These are phyloP conservation scores for Botrylloides violaceus DNA, from an alignment of 23 tunicate genomes.

Conservation along the genomic window DNA sequence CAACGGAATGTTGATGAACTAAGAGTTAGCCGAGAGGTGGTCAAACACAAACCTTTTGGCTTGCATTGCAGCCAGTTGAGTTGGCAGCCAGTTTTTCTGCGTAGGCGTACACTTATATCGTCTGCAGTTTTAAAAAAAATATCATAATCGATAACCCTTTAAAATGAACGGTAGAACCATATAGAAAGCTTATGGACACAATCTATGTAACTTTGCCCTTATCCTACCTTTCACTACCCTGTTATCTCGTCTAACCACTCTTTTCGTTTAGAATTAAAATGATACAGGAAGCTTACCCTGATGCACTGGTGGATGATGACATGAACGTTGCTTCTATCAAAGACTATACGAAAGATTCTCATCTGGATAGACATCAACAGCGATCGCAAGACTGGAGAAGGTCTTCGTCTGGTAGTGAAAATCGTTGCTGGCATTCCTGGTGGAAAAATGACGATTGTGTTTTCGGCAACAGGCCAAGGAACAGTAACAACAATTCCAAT, in stretches of 20 bases:
- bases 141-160: too few species aligned
- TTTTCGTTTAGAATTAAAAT: constrained; percentile 8
- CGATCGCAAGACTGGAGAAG: neutral
- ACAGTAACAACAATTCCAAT: constrained; percentile 5
- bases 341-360: neutral
- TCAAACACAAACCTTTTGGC: too few species aligned
- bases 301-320: constrained; percentile 10
- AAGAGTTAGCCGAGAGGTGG: too few species aligned
- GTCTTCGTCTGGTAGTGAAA: neutral
- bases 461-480: neutral
- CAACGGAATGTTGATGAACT: too few species aligned
- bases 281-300: constrained; percentile 20
- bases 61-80: too few species aligned
- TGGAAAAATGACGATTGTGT: constrained; percentile 10
- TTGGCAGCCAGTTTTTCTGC: too few species aligned
- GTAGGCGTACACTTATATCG: too few species aligned
- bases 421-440: constrained; percentile 7
- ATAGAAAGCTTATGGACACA: too few species aligned
- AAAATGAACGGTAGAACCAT: too few species aligned
- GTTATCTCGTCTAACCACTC: neutral
- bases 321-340: neutral
- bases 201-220: too few species aligned
- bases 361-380: neutral
- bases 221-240: too few species aligned
- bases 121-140: too few species aligned